Percentiles rank a stretch among this genome's conserved stretches.
phyloP scores from a whole-genome alignment of 2,888 invertebrate species.

The Ellobium chinense region DNA sequence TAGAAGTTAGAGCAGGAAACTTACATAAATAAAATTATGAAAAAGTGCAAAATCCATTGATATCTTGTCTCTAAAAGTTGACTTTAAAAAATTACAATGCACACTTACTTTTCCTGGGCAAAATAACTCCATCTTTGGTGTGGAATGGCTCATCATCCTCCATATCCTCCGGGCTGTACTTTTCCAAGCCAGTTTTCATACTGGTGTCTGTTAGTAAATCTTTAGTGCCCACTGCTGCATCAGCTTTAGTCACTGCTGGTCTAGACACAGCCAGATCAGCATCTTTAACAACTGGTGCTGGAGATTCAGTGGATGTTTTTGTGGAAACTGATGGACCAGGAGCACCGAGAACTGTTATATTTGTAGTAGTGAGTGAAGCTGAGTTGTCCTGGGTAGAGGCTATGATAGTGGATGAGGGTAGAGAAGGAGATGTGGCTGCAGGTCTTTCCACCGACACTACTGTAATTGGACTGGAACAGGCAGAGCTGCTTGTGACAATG shows the following conservation, averaged over 20 bases:
- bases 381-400: neutral
- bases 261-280: neutral
- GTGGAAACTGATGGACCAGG: neutral
- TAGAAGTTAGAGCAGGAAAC: too few relatives aligned
- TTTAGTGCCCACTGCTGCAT: conserved; percentile 2
- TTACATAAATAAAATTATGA: too few relatives aligned
- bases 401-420: too few relatives aligned
- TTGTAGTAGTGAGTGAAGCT: neutral
- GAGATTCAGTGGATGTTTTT: too few relatives aligned
- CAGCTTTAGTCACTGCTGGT: neutral
- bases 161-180: conserved; percentile 41
- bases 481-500: neutral
- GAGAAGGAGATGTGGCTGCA: too few relatives aligned
- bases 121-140: conserved; percentile 16
- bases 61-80: too few relatives aligned
- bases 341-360: neutral
- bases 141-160: conserved; percentile 25
- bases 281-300: too few relatives aligned
- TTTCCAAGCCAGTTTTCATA: neutral
- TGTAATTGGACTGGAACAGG: neutral
- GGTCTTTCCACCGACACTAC: too few relatives aligned
- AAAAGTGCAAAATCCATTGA: too few relatives aligned
- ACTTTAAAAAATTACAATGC: too few relatives aligned
- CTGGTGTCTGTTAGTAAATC: neutral
- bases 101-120: conserved; percentile 32